A percentile compares a stretch with the other conserved stretches of the same genome.
Evolutionary conservation across 2,888 invertebrate species (phyloP).

Genomic region (Acleris literana): DNA sequence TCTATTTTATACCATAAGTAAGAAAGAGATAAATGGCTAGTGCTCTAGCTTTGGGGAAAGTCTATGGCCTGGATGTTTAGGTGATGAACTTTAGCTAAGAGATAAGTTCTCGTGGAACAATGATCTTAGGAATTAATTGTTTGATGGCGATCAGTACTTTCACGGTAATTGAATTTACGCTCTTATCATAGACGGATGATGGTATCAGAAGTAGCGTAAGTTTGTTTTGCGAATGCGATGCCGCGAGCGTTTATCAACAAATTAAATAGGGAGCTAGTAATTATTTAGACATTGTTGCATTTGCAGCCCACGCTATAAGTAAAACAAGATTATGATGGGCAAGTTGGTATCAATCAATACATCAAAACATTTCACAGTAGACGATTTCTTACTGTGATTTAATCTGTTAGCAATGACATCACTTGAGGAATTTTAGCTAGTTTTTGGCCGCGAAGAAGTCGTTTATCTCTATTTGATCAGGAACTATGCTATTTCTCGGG

Average conservation of each 20-base stretch:
- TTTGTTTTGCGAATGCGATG: background rate
- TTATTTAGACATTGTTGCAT: background rate
- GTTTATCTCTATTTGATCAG: no score
- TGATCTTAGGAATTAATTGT: constrained; percentile 34
- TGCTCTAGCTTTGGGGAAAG: constrained; percentile 26
- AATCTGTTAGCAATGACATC: no score
- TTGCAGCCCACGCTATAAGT: background rate
- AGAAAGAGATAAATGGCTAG: background rate
- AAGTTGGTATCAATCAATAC: background rate
- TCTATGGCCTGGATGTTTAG: constrained; percentile 29
- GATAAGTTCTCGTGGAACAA: constrained; percentile 31
- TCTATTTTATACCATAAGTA: constrained; percentile 4
- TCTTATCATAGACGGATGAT: background rate
- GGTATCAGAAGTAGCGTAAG: background rate
- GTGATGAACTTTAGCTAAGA: constrained; percentile 32
- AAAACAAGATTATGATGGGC: background rate
- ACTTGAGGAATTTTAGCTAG: no score
- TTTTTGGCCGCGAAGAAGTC: no score
- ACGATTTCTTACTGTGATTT: no score
- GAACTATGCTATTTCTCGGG: no score
- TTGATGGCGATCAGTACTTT: constrained; percentile 29
- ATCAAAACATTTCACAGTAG: no score
- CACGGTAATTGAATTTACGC: constrained; percentile 21
- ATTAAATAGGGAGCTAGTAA: no score
- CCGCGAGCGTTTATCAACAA: no score